These are phyloP conservation scores for Andrena flavipes DNA, from an alignment of 2,888 invertebrate genomes.

Conservation along the genomic window DNA sequence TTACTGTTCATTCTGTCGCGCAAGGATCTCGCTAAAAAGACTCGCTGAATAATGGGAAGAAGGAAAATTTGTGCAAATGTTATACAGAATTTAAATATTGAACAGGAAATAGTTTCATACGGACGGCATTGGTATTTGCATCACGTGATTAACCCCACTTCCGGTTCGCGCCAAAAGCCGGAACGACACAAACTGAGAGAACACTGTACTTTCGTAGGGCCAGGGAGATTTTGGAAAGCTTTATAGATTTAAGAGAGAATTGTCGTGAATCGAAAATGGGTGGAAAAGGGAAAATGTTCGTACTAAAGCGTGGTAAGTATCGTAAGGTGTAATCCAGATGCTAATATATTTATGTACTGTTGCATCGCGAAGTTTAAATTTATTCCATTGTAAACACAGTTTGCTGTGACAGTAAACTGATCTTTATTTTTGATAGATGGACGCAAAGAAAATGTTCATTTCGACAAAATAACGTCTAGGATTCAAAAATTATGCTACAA, in stretches of 20 bases:
- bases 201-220: neutral
- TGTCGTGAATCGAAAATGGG: slow-evolving; percentile 64
- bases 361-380: slow-evolving; percentile 1
- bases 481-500: slow-evolving; percentile 98
- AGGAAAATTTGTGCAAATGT: neutral
- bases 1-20: too few species aligned
- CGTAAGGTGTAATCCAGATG: neutral
- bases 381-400: neutral
- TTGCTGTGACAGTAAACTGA: neutral
- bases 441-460: slow-evolving; percentile 95
- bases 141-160: slow-evolving; percentile 49
- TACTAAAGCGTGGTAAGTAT: slow-evolving; percentile 74
- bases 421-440: slow-evolving; percentile 87
- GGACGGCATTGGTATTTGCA: neutral
- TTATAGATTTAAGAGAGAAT: neutral
- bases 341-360: neutral
- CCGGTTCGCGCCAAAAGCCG: slow-evolving; percentile 71
- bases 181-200: slow-evolving; percentile 6
- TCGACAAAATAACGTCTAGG: slow-evolving; percentile 99
- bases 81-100: neutral
- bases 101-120: neutral
- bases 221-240: neutral
- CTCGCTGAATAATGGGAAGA: too few species aligned
- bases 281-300: slow-evolving; percentile 83
- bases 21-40: too few species aligned